Percentiles rank a stretch among this genome's conserved stretches.
phyloP scores from a whole-genome alignment of 2,888 invertebrate genomes.

The Cactoblastis cactorum region DNA sequence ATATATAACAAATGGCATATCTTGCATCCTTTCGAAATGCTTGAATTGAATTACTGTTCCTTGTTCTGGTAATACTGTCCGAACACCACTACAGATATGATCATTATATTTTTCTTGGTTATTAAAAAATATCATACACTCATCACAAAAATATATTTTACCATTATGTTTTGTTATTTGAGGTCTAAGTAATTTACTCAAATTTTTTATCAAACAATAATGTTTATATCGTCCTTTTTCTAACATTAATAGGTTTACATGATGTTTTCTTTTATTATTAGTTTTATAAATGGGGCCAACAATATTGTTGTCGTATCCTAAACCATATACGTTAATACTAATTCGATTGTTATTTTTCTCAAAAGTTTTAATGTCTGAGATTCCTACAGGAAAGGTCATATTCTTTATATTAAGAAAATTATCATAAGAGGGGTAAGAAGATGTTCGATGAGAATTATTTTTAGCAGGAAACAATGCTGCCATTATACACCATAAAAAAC shows the following conservation, averaged over 20 bases:
- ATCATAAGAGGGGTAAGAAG: too few relatives aligned
- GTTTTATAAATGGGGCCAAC: constrained; percentile 2
- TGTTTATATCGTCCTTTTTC: not conserved
- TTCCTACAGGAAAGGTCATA: constrained; percentile 15
- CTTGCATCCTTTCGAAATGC: not conserved
- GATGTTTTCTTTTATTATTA: not conserved
- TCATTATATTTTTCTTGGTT: not conserved
- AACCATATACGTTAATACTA: not conserved
- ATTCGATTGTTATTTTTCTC: not conserved
- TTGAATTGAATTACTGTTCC: not conserved
- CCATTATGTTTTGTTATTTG: constrained; percentile 3
- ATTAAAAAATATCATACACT: not conserved
- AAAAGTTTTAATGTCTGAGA: constrained; percentile 22
- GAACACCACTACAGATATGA: not conserved
- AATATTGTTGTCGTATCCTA: not conserved
- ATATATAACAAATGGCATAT: not conserved
- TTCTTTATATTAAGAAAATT: too few relatives aligned
- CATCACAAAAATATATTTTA: constrained; percentile 6
- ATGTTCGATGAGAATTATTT: not conserved
- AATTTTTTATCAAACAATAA: constrained; percentile 4
- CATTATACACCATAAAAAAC: too few relatives aligned
- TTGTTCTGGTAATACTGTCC: not conserved
- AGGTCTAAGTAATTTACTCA: not conserved
- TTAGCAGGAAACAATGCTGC: too few relatives aligned
- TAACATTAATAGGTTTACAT: not conserved